phyloP scores from a whole-genome alignment of 2,888 invertebrate genomes.

The Herminia tarsipennalis region DNA sequence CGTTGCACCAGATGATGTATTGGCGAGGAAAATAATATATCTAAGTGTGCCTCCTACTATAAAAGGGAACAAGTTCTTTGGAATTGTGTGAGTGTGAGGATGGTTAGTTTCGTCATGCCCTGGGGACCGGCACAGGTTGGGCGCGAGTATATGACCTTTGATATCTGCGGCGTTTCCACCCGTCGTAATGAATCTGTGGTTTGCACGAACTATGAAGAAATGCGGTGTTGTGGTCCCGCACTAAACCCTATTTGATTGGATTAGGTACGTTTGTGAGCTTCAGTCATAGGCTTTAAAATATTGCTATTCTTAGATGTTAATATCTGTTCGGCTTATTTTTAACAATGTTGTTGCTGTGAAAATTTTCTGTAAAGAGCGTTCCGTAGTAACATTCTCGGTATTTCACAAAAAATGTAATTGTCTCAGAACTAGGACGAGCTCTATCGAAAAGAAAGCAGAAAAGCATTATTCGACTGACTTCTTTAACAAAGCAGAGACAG shows the following conservation, averaged over 20 bases:
- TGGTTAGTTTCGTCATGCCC: constrained; percentile 41
- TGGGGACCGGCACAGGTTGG: constrained; percentile 46
- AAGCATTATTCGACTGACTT: constrained; percentile 37
- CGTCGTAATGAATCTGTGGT: constrained; percentile 53
- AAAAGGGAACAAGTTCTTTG: constrained; percentile 30
- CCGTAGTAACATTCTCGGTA: too few relatives aligned
- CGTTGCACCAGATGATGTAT: constrained; percentile 26
- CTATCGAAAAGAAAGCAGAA: constrained; percentile 36
- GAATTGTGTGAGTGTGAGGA: constrained; percentile 37
- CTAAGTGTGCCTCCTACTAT: constrained; percentile 21
- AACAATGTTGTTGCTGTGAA: too few relatives aligned
- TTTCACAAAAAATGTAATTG: constrained; percentile 29
- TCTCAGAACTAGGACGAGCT: constrained; percentile 28
- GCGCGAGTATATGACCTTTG: constrained; percentile 51
- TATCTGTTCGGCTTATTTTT: too few relatives aligned
- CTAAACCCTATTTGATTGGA: constrained; percentile 49
- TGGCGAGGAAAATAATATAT: constrained; percentile 12
- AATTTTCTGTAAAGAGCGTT: too few relatives aligned
- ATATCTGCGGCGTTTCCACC: constrained; percentile 48
- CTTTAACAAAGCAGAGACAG: constrained; percentile 35
- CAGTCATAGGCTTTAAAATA: constrained; percentile 7
- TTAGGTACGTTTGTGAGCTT: constrained; percentile 24
- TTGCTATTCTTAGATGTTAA: too few relatives aligned
- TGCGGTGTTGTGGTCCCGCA: constrained; percentile 50
- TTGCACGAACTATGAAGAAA: constrained; percentile 51